phyloP scores from a whole-genome alignment of 2,797 vertebrate species.

The Furcifer pardalis region DNA sequence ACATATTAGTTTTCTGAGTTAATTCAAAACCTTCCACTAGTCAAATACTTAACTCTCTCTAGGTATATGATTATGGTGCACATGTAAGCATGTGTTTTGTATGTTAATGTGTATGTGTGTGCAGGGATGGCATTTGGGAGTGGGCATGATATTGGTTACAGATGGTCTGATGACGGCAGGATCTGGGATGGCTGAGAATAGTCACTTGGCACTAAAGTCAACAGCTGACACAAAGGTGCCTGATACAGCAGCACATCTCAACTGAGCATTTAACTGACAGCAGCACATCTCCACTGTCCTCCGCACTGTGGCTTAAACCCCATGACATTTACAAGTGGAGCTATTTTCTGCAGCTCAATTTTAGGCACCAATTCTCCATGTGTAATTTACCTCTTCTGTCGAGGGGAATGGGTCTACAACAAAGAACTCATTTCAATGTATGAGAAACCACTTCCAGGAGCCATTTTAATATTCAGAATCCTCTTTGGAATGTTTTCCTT shows the following conservation, averaged over 20 bases:
- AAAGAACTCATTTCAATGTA: too few species aligned
- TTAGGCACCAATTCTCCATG: slow-evolving; percentile 57
- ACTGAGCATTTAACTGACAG: slow-evolving; percentile 67
- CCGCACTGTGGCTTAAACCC: slow-evolving; percentile 42
- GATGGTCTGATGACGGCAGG: slow-evolving; percentile 38
- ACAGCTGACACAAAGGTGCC: slow-evolving; percentile 71
- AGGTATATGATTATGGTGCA: slow-evolving; percentile 23
- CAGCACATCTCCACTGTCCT: slow-evolving; percentile 44
- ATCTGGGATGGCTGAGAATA: slow-evolving; percentile 54
- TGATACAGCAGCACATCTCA: slow-evolving; percentile 44
- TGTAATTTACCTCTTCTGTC: slow-evolving; percentile 39
- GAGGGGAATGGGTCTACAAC: not conserved
- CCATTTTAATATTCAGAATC: not conserved
- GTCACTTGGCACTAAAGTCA: slow-evolving; percentile 58
- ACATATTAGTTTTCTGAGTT: not conserved
- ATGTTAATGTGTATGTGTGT: rapidly evolving
- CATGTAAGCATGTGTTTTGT: not conserved
- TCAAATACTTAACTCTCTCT: not conserved
- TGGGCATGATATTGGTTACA: slow-evolving; percentile 31
- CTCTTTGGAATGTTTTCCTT: not conserved
- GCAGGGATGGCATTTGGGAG: not conserved
- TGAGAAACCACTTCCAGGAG: not conserved
- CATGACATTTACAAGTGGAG: slow-evolving; percentile 69
- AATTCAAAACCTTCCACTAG: not conserved
- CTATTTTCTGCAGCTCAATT: slow-evolving; percentile 44